These are phyloP conservation scores for Schizotus pectinicornis DNA, from an alignment of 2,888 invertebrate genomes.

Conservation along the genomic window DNA sequence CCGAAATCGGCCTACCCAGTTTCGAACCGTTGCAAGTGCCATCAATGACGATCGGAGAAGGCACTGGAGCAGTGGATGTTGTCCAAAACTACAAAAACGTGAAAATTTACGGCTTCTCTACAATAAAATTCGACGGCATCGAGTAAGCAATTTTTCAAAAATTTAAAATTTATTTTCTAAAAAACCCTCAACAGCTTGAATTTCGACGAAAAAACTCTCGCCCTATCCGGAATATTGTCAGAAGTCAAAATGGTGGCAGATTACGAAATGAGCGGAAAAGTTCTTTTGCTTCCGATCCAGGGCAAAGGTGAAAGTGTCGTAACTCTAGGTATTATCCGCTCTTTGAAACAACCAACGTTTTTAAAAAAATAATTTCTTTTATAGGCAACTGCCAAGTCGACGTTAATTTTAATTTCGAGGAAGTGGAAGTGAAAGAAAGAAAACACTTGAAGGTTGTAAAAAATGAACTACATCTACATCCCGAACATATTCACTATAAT, in stretches of 20 bases:
- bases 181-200: neutral
- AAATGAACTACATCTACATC: neutral
- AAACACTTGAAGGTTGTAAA: neutral
- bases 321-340: too few species aligned
- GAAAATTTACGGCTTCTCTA: constrained; percentile 67
- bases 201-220: neutral
- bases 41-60: constrained; percentile 59
- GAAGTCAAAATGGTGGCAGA: neutral
- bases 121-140: constrained; percentile 29
- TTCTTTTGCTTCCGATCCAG: neutral
- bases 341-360: too few species aligned
- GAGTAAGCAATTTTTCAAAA: neutral
- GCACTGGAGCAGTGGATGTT: constrained; percentile 64
- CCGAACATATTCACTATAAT: constrained; percentile 29
- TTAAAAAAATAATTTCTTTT: neutral
- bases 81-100: constrained; percentile 69
- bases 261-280: neutral
- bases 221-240: neutral
- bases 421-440: constrained; percentile 3
- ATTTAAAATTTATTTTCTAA: neutral
- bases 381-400: neutral
- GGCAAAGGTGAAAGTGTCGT: neutral
- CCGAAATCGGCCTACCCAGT: neutral
- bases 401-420: constrained; percentile 4
- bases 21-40: neutral